phyloP scores from a whole-genome alignment of 2,888 invertebrate species.

The Drosophila maculinotata region DNA sequence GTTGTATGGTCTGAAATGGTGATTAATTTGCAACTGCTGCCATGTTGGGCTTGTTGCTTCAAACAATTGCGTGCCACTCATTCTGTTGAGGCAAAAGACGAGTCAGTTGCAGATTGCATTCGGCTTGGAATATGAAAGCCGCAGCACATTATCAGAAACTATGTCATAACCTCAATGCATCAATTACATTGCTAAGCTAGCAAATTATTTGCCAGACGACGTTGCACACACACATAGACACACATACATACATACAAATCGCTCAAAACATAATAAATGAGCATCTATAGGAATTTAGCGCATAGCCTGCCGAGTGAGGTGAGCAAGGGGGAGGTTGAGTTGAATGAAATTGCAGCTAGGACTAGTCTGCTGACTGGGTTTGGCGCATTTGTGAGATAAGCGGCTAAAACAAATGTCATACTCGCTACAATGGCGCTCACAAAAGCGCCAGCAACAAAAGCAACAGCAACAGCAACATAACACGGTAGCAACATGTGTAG shows the following conservation, averaged over 20 bases:
- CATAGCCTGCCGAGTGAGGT: constrained; percentile 57
- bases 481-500: constrained; percentile 77
- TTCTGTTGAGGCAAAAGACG: constrained; percentile 7
- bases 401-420: constrained; percentile 78
- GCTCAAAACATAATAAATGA: constrained; percentile 74
- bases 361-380: constrained; percentile 39
- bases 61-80: constrained; percentile 34
- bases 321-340: background rate
- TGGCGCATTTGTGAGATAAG: constrained; percentile 64
- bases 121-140: constrained; percentile 49
- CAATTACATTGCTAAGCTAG: constrained; percentile 69
- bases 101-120: constrained; percentile 37
- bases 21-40: constrained; percentile 29
- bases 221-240: background rate
- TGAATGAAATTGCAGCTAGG: constrained; percentile 43
- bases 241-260: background rate
- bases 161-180: constrained; percentile 76
- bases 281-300: constrained; percentile 73
- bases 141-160: constrained; percentile 63
- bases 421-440: constrained; percentile 48
- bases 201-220: constrained; percentile 67
- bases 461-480: constrained; percentile 38
- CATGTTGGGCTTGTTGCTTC: constrained; percentile 9
- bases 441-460: constrained; percentile 23
- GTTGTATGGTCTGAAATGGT: constrained; percentile 24